A percentile compares a stretch with the other conserved stretches of the same genome.
These are phyloP conservation scores for Halcyon smyrnensis DNA, from an alignment of 2,797 vertebrate species.

Conservation along the genomic window DNA sequence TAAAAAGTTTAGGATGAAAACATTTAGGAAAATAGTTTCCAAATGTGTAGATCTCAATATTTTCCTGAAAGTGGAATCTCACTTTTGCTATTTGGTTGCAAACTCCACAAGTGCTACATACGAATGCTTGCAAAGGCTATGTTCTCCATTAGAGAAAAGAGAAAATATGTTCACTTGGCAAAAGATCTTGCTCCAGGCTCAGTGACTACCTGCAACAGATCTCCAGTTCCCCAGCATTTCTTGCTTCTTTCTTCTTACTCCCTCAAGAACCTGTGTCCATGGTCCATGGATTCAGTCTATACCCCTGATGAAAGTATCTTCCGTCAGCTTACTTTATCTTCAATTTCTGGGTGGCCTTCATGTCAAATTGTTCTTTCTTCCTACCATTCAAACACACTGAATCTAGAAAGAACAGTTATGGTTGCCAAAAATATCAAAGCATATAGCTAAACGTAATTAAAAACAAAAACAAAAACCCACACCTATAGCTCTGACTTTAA, in stretches of 20 bases:
- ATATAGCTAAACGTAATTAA: background rate
- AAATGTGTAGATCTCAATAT: background rate
- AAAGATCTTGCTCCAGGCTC: background rate
- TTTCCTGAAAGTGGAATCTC: background rate
- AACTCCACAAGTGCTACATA: background rate
- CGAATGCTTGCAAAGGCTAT: background rate
- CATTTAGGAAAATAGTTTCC: background rate
- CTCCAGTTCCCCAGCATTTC: background rate
- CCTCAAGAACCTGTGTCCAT: background rate
- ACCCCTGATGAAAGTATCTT: background rate
- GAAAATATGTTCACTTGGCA: background rate
- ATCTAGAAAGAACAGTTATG: background rate
- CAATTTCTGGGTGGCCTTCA: background rate
- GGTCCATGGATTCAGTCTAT: background rate
- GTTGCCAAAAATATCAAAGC: background rate
- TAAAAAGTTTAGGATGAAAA: background rate
- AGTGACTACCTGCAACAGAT: background rate
- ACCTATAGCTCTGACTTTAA: background rate
- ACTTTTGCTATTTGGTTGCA: rapidly evolving
- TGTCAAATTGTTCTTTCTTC: background rate
- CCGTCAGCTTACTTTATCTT: background rate
- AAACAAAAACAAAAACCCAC: background rate
- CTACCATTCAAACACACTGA: background rate
- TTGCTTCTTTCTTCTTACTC: background rate
- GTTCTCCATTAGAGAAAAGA: background rate